Evolutionary conservation across 2,888 invertebrate species (phyloP).

Genomic region (Drosophila dives): DNA sequence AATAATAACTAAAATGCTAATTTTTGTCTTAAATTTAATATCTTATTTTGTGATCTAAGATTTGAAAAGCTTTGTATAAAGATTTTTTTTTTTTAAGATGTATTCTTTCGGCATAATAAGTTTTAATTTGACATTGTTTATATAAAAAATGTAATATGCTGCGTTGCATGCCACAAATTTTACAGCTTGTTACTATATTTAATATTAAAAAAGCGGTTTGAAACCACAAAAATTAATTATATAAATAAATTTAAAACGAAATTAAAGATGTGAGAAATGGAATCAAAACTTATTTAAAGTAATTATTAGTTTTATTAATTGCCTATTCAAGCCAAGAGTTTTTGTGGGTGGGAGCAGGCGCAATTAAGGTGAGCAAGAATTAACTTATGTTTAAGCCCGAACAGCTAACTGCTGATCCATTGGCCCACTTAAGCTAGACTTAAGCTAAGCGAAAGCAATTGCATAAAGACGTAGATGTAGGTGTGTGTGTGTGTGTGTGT

Average conservation of each 20-base stretch:
- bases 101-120: not conserved
- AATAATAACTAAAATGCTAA: not conserved
- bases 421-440: slow-evolving; percentile 55
- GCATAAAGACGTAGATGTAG: not conserved
- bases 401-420: slow-evolving; percentile 30
- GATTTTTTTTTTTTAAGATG: too few species aligned
- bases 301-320: not conserved
- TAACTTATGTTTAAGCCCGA: slow-evolving; percentile 36
- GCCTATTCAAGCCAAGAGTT: not conserved
- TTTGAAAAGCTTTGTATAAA: not conserved
- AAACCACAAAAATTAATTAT: too few species aligned
- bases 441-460: slow-evolving; percentile 26
- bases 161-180: not conserved
- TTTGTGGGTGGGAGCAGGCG: slow-evolving; percentile 6
- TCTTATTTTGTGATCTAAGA: not conserved
- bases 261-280: too few species aligned
- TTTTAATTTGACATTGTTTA: not conserved
- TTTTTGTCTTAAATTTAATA: not conserved
- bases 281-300: not conserved
- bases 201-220: too few species aligned
- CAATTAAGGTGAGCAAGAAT: slow-evolving; percentile 34
- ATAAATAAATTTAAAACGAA: too few species aligned
- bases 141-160: not conserved
- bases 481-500: slow-evolving; percentile 1
- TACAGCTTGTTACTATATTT: not conserved